Evolutionary conservation across 2,113 vertebrate species (phyloP).

Genomic region (Alouatta palliata): DNA sequence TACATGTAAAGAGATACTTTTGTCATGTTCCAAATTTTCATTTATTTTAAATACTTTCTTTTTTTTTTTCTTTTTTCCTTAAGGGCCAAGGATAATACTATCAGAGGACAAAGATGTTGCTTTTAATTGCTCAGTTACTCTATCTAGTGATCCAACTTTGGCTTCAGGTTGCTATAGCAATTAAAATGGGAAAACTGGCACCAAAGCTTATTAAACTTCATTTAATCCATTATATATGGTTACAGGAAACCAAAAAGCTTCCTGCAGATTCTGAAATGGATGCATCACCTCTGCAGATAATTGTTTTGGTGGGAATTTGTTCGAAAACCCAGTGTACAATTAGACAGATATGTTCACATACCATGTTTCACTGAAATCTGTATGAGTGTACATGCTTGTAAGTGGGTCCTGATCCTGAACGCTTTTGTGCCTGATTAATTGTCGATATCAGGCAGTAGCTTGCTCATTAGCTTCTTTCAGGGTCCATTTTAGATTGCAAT

Average conservation of each 20-base stretch:
- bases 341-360: constrained; percentile 86
- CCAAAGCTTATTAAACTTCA: constrained; percentile 84
- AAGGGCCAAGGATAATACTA: constrained; percentile 28
- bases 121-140: constrained; percentile 79
- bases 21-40: neutral
- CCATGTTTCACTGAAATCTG: constrained; percentile 84
- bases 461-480: constrained; percentile 87
- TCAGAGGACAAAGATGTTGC: constrained; percentile 36
- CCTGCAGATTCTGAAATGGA: constrained; percentile 78
- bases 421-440: constrained; percentile 88
- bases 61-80: constrained; percentile 10
- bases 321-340: constrained; percentile 84
- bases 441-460: constrained; percentile 85
- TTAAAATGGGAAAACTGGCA: constrained; percentile 84
- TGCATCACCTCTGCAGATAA: constrained; percentile 83
- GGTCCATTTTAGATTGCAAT: constrained; percentile 82
- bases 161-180: constrained; percentile 82
- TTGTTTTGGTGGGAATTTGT: constrained; percentile 87
- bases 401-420: constrained; percentile 85
- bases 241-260: constrained; percentile 81
- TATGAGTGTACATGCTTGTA: constrained; percentile 80
- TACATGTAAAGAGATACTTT: neutral
- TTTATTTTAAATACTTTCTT: constrained; percentile 49
- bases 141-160: constrained; percentile 79
- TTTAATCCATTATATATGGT: constrained; percentile 85